Evolutionary conservation across 2,888 invertebrate genomes (phyloP), one percentile per base, ranked within the genome.

Genomic region (Odontothrips loti): DNA sequence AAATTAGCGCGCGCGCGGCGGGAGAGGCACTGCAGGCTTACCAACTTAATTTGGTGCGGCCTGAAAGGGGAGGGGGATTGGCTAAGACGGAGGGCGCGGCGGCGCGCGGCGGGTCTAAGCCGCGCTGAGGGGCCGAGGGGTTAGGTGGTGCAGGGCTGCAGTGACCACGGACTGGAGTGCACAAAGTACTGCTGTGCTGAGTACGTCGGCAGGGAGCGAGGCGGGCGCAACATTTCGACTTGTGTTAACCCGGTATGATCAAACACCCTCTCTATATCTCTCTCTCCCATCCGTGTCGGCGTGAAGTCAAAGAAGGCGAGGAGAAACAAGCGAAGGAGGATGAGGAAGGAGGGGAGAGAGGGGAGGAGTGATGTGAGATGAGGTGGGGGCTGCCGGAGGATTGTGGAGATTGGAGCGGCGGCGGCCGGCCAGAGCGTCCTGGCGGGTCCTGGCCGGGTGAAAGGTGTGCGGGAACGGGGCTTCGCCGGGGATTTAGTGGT

Each of bases 371-470:
- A 27, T 27, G 68, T 9, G 68, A 27, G 68, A 27, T 27, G 68
- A 23, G 68, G 10, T 0, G 17, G n/a, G 58, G 58, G 51, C 20
- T 12, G 58, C 20, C 58, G 68, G 68, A 12, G 68, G 68, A 75
- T 75, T 75, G 68, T 27, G 68, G 68, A 75, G 68, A 75, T 75
- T 75, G 68, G 68, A 75, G 68, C 68, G 10, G 58, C n/a, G 15
- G 34, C 34, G 6, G 34, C 34, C 34, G 6, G 34, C n/a, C n/a
- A n/a, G n/a, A n/a, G n/a, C n/a, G n/a, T n/a, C n/a, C n/a, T n/a
- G n/a, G n/a, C n/a, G n/a, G n/a, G n/a, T n/a, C n/a, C n/a, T n/a
- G 58, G 58, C 51, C 68, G 68, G 68, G 68, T 75, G 68, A 75
- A 75, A 75, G 68, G 68, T 75, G 68, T 75, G 68, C n/a, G 68